Evolutionary conservation across 1,140 invertebrate genomes (phyloP).

Genomic region (Aphis craccivora): DNA sequence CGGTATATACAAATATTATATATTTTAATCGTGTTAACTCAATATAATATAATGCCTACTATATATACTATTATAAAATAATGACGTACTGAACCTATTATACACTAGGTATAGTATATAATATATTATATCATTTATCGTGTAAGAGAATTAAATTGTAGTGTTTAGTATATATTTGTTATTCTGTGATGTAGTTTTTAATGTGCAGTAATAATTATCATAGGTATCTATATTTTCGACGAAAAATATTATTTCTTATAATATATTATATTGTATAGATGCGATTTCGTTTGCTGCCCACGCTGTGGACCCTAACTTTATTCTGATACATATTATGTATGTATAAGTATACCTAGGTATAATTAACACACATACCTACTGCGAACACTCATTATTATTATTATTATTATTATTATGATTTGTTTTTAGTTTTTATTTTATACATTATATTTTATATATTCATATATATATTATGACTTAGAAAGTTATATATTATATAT

Average conservation of each 20-base stretch:
- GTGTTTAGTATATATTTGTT: constrained; percentile 25
- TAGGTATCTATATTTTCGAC: background rate
- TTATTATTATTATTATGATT: background rate
- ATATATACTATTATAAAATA: background rate
- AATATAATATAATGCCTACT: background rate
- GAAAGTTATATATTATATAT: background rate
- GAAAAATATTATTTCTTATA: background rate
- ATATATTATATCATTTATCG: background rate
- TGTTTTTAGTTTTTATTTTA: background rate
- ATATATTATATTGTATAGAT: background rate
- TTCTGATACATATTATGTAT: background rate
- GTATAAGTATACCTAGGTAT: too few relatives aligned
- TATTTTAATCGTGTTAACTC: background rate
- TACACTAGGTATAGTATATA: too few relatives aligned
- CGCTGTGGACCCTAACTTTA: background rate
- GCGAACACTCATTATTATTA: background rate
- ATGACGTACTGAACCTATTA: background rate
- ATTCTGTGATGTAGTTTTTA: constrained; percentile 50
- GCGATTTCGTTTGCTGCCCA: background rate
- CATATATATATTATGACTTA: background rate
- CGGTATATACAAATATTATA: too few relatives aligned
- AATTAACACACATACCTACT: background rate
- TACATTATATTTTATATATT: background rate
- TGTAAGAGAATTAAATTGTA: background rate
- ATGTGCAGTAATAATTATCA: background rate